A percentile compares a stretch with the other conserved stretches of the same genome.
phyloP scores from a whole-genome alignment of 2,888 invertebrate species.

The Dolichopus griseipennis region DNA sequence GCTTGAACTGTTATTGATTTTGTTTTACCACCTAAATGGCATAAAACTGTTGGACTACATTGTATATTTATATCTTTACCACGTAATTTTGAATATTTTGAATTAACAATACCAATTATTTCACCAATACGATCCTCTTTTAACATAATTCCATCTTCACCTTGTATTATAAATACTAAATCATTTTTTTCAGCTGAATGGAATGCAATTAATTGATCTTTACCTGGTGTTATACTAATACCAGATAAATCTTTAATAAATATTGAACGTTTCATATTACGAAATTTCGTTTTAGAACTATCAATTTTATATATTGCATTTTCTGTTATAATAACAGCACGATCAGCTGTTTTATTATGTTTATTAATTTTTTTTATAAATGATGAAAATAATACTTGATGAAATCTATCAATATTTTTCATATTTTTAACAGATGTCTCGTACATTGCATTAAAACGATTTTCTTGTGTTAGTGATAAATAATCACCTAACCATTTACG shows the following conservation, averaged over 20 bases:
- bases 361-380: slow-evolving; percentile 41
- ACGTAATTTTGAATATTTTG: slow-evolving; percentile 49
- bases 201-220: slow-evolving; percentile 78
- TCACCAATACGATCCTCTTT: slow-evolving; percentile 77
- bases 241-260: slow-evolving; percentile 65
- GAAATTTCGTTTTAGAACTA: slow-evolving; percentile 63
- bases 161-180: slow-evolving; percentile 68
- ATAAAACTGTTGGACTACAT: slow-evolving; percentile 64
- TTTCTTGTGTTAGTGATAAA: slow-evolving; percentile 57
- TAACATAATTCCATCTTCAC: slow-evolving; percentile 33
- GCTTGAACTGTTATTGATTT: slow-evolving; percentile 39
- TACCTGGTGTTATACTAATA: slow-evolving; percentile 73
- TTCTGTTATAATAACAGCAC: slow-evolving; percentile 83
- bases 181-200: slow-evolving; percentile 85
- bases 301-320: slow-evolving; percentile 80
- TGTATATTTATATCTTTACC: slow-evolving; percentile 62
- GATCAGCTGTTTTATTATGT: slow-evolving; percentile 72
- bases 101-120: slow-evolving; percentile 62
- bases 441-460: slow-evolving; percentile 56
- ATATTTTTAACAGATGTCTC: slow-evolving; percentile 59
- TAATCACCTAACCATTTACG: slow-evolving; percentile 82
- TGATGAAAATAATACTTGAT: slow-evolving; percentile 44
- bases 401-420: slow-evolving; percentile 58
- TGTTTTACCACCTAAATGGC: slow-evolving; percentile 78
- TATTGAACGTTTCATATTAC: slow-evolving; percentile 77